Percentiles rank a stretch among this genome's conserved stretches.
phyloP scores from a whole-genome alignment of 2,113 vertebrate species.

The Heterotis niloticus region DNA sequence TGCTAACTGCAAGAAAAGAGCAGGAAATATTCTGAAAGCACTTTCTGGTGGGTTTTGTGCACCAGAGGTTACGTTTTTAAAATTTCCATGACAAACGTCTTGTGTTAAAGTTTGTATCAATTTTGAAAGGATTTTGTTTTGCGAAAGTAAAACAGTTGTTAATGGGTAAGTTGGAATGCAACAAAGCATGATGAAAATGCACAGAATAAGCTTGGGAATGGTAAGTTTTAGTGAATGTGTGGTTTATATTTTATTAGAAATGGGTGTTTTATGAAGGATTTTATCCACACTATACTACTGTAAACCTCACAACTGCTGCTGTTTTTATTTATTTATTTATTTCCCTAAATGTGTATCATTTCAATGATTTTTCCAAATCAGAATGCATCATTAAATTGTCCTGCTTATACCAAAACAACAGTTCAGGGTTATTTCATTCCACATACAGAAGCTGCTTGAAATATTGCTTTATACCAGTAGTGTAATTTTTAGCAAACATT shows the following conservation, averaged over 20 bases:
- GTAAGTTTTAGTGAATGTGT: constrained; percentile 73
- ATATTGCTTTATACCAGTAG: constrained; percentile 62
- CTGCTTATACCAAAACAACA: constrained; percentile 94
- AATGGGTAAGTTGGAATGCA: constrained; percentile 83
- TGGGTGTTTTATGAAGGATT: constrained; percentile 76
- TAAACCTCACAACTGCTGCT: constrained; percentile 85
- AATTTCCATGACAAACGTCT: constrained; percentile 12
- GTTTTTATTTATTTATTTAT: constrained; percentile 57
- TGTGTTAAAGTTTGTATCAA: constrained; percentile 37
- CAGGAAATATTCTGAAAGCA: constrained; percentile 13
- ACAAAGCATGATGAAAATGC: constrained; percentile 88
- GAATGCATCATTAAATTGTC: constrained; percentile 68
- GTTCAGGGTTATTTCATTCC: constrained; percentile 75
- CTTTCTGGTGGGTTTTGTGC: constrained; percentile 17
- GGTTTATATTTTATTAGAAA: constrained; percentile 71
- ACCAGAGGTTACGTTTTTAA: constrained; percentile 9
- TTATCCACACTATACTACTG: constrained; percentile 77
- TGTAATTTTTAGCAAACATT: not conserved
- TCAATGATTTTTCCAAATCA: constrained; percentile 52
- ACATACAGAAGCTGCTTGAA: constrained; percentile 77
- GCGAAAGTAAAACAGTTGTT: constrained; percentile 73
- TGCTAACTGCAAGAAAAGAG: not conserved
- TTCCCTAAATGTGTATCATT: constrained; percentile 57
- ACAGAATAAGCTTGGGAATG: constrained; percentile 85
- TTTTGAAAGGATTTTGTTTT: constrained; percentile 63